These are phyloP conservation scores for Catagonus wagneri DNA, from an alignment of 2,113 vertebrate species.

Conservation along the genomic window DNA sequence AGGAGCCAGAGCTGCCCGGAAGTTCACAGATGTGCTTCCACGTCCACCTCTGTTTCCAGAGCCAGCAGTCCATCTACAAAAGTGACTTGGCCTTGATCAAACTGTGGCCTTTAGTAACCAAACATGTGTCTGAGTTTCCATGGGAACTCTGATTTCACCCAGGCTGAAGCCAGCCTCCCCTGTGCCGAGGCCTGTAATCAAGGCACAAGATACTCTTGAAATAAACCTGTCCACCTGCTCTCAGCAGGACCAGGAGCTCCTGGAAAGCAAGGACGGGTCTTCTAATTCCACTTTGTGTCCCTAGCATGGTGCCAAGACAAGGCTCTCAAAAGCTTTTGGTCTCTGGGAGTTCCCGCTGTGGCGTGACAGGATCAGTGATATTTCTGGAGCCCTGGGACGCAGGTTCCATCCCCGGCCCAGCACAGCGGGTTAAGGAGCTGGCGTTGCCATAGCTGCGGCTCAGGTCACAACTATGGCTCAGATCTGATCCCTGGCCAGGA, in stretches of 20 bases:
- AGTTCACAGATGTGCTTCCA: constrained; percentile 23
- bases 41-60: constrained; percentile 16
- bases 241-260: not conserved
- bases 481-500: too few species aligned
- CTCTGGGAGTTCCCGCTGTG: too few species aligned
- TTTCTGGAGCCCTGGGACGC: too few species aligned
- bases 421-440: too few species aligned
- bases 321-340: not conserved
- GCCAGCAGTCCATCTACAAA: not conserved
- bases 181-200: constrained; percentile 23
- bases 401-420: too few species aligned
- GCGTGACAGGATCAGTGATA: too few species aligned
- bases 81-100: constrained; percentile 47
- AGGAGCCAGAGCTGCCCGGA: constrained; percentile 57
- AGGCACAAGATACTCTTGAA: not conserved
- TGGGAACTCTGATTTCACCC: constrained; percentile 27
- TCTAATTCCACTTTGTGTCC: not conserved
- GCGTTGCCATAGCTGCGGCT: too few species aligned
- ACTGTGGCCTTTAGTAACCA: constrained; percentile 13
- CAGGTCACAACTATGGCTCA: too few species aligned
- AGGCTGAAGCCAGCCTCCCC: not conserved
- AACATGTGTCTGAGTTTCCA: constrained; percentile 43
- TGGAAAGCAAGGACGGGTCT: not conserved
- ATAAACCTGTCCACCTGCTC: not conserved
- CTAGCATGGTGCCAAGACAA: not conserved